Base-by-base conservation (phyloP, 2,797 vertebrate genomes). In the Smutsia gigantea region DNA sequence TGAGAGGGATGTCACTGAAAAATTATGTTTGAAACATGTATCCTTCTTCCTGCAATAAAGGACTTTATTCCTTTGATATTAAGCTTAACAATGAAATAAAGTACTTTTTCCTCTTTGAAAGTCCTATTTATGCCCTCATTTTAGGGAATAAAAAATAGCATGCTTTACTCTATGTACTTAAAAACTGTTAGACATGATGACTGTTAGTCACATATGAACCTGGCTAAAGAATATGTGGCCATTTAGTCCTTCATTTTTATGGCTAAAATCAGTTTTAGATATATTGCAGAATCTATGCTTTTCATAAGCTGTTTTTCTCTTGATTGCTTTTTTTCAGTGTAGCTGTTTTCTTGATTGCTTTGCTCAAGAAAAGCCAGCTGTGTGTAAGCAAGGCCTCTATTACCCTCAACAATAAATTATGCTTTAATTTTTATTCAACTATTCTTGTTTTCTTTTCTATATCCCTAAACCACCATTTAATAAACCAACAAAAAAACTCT, bases 261-360 rank as follows among this genome's bases (percentile, higher is more conserved):
- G 39, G 34, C 77, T 89, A 82, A 64, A 82, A 83, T 57, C 14
- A 39, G 64, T 51, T 84, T 82, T 51, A 55, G 23, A 74, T 75
- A 71, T 81, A 71, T 7, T 39, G n/a, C 5, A 89, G 23, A 94
- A 88, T 91, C 86, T 88, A 39, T n/a, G 69, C 46, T 86, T 96
- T 69, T 46, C 34, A 37, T 23, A 71, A 75, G 31, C 75, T 53
- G 7, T 64, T 13, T 46, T 46, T 46, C 46, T 46, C 46, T 46
- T 69, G 25, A 84, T 21, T 46, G 61, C 55, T 39, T 51, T 83
- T 79, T 96, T 83, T 71, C 86, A 74, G 61, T 5, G 18, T 17
- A 69, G 57, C 53, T 51, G 93, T 95, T 75, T 66, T 96, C 69
- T 85, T 57, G 95, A 95, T 5, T 85, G 63, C 68, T 97, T 94